phyloP scores from a whole-genome alignment of 2,797 vertebrate genomes.

The Pangasius larnaudii region DNA sequence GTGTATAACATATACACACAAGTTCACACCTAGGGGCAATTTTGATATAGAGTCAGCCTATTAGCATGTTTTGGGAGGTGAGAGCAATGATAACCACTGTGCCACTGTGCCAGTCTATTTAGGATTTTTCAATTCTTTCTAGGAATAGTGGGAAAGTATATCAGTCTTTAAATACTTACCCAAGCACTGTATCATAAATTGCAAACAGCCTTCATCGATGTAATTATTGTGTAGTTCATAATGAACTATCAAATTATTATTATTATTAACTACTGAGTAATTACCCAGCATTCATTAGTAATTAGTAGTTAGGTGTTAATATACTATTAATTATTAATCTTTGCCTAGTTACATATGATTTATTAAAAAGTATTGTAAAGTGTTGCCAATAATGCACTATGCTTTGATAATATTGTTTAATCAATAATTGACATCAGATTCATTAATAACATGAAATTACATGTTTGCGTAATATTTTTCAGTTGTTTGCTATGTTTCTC shows the following conservation, averaged over 20 bases:
- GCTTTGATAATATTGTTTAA: not conserved
- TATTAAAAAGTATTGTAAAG: constrained; percentile 3
- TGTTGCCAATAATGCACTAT: not conserved
- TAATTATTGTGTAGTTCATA: not conserved
- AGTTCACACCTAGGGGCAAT: not conserved
- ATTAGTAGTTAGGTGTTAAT: not conserved
- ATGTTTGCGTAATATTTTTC: not conserved
- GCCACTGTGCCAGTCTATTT: not conserved
- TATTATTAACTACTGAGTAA: constrained; percentile 2
- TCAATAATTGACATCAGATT: not conserved
- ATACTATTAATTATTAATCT: constrained; percentile 3
- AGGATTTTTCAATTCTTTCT: not conserved
- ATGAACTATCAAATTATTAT: not conserved
- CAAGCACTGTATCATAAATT: constrained; percentile 1
- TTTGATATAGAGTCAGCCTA: not conserved
- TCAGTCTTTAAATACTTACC: not conserved
- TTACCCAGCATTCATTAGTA: not conserved
- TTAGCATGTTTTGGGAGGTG: not conserved
- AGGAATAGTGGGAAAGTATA: not conserved
- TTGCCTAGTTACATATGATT: not conserved
- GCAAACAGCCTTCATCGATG: not conserved
- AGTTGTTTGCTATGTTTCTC: not conserved
- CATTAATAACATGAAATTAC: not conserved
- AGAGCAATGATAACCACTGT: not conserved
- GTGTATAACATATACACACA: not conserved